Conservation (phyloP, 2,888 invertebrate species). For the Mythimna pallens region DNA sequence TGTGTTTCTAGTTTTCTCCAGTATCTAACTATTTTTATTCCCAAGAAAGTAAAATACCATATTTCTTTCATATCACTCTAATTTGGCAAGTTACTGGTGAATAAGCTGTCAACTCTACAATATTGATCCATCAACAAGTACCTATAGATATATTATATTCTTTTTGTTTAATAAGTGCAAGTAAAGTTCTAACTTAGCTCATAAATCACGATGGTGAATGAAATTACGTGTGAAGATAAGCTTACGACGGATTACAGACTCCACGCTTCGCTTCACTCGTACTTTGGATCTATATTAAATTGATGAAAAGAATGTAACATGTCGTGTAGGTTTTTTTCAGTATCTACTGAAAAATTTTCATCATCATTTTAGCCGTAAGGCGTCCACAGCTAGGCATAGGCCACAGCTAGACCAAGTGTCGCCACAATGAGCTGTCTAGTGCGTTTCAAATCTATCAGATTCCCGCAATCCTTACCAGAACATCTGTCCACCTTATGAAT, state of each 20-base stretch:
- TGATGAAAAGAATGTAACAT: conserved; percentile 20
- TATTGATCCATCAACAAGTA: background rate
- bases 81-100: too few species aligned
- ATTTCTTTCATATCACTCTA: too few species aligned
- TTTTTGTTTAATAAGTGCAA: conserved; percentile 35
- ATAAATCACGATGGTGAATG: conserved; percentile 37
- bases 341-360: background rate
- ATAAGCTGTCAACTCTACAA: background rate
- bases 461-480: too few species aligned
- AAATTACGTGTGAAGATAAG: conserved; percentile 43
- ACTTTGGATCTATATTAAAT: background rate
- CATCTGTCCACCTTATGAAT: too few species aligned
- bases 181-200: conserved; percentile 19
- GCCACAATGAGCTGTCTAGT: too few species aligned
- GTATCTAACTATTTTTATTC: too few species aligned
- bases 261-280: conserved; percentile 9
- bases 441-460: too few species aligned
- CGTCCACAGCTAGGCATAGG: too few species aligned
- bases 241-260: conserved; percentile 34
- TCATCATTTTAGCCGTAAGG: too few species aligned
- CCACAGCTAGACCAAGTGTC: too few species aligned
- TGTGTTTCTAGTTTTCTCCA: too few species aligned
- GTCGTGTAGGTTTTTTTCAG: background rate
- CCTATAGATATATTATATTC: background rate
- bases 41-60: too few species aligned